Evolutionary conservation across 2,797 vertebrate species (phyloP).

Genomic region (Sebastes minor): DNA sequence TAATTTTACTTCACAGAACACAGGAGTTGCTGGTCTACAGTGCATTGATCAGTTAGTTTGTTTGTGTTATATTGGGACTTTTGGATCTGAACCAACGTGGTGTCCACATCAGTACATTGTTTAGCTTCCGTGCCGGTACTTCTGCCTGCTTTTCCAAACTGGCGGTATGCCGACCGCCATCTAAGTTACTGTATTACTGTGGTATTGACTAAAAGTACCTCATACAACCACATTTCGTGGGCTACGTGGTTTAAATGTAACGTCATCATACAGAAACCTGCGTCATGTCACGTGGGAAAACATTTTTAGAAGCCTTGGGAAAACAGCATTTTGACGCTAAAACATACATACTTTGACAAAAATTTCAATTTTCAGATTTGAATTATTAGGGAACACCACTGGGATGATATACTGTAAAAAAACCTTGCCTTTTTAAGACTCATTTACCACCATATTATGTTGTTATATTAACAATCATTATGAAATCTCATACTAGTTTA

Average conservation of each 20-base stretch:
- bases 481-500: not conserved
- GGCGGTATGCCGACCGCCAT: too few species aligned
- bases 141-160: not conserved
- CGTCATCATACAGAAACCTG: not conserved
- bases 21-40: too few species aligned
- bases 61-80: too few species aligned
- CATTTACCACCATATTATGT: not conserved
- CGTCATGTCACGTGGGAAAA: not conserved
- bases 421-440: not conserved
- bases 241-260: not conserved
- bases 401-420: too few species aligned
- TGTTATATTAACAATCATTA: not conserved
- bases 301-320: not conserved
- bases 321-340: not conserved
- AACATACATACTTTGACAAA: not conserved
- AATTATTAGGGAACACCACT: too few species aligned
- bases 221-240: not conserved
- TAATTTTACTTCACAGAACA: too few species aligned
- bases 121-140: too few species aligned
- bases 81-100: too few species aligned
- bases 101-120: too few species aligned
- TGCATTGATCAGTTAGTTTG: too few species aligned
- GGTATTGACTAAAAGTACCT: not conserved
- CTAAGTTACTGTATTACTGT: not conserved
- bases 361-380: too few species aligned